phyloP scores from a whole-genome alignment of 2,113 vertebrate genomes.

The Ameiurus melas region DNA sequence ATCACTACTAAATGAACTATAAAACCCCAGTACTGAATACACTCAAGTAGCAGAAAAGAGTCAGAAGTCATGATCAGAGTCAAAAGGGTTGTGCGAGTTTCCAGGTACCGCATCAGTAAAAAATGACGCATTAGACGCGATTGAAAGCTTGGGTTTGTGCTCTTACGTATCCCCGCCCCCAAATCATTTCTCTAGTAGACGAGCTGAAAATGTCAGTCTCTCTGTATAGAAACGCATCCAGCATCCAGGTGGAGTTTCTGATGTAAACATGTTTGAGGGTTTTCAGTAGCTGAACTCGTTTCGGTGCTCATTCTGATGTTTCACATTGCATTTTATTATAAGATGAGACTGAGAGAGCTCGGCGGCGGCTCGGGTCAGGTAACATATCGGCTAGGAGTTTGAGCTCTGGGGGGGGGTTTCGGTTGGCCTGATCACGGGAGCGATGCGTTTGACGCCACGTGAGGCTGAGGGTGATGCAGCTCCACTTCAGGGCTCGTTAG shows the following conservation, averaged over 20 bases:
- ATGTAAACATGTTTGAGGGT: background rate
- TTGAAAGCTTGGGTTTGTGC: background rate
- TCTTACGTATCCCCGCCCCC: background rate
- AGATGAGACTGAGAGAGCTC: background rate
- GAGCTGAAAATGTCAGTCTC: background rate
- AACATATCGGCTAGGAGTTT: background rate
- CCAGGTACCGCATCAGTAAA: too few relatives aligned
- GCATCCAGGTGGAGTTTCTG: background rate
- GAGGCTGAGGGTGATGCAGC: constrained; percentile 46
- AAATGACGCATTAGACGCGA: background rate
- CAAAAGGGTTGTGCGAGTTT: too few relatives aligned
- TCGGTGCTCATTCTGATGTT: background rate
- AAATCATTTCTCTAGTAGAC: background rate
- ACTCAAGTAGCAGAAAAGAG: background rate
- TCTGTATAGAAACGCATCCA: background rate
- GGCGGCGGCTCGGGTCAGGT: background rate
- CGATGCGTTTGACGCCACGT: constrained; percentile 25
- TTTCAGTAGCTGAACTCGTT: background rate
- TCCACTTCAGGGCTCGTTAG: constrained; percentile 53
- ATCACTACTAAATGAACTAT: background rate
- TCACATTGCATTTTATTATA: too few relatives aligned
- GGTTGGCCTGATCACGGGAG: constrained; percentile 8
- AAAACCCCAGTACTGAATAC: background rate
- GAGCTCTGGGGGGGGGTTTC: background rate
- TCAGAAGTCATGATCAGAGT: too few relatives aligned